Base-by-base conservation (phyloP, 92 coral and sea anemone genomes). In the Parazoanthus darwini region DNA sequence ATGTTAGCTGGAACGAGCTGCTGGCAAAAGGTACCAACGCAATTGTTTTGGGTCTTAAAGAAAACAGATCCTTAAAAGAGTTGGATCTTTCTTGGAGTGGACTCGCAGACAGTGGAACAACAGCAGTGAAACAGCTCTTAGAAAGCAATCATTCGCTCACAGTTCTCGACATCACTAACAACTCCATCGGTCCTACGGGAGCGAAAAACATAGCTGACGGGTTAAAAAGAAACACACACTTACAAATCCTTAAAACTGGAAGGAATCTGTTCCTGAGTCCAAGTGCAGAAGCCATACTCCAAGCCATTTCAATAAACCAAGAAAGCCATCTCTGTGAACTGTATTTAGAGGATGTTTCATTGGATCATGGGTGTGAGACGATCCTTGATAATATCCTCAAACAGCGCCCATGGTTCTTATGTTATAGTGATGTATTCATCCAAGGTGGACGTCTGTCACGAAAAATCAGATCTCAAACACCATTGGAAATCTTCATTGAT, bases 1-100 rank as follows among this genome's bases (percentile, higher is more conserved):
- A 93, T 70, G 46, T 91, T 42, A 89, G 96, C 82, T 93, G 96
- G 94, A 93, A 93, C 33, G 86, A 86, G 5, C 91, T 93, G 25
- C 80, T 91, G 39, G 37, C 82, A 43, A 85, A 79, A 85, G 96
- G 96, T 10, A 88, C 91, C 14, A 75, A 65, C 35, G 90, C 73
- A 38, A 23, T 91, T 67, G 35, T 86, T 50, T 72, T 58, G 59
- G 96, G 94, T 6, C 77, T 87, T 6, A 86, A 82, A 81, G 88
- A 80, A 38, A 87, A 82, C 75, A 70, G 71, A 16, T 83, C 89
- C n/a, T 81, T 93, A 33, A 93, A 93, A 86, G 85, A 50, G 80
- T 82, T 93, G 13, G 72, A 92, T 44, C 51, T 93, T 11, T 79
- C 94, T n/a, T 93, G 94, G 96, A 91, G 90, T 63, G 90, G 93